Conservation (phyloP, 2,888 invertebrate genomes). For the Catonia carolina region DNA sequence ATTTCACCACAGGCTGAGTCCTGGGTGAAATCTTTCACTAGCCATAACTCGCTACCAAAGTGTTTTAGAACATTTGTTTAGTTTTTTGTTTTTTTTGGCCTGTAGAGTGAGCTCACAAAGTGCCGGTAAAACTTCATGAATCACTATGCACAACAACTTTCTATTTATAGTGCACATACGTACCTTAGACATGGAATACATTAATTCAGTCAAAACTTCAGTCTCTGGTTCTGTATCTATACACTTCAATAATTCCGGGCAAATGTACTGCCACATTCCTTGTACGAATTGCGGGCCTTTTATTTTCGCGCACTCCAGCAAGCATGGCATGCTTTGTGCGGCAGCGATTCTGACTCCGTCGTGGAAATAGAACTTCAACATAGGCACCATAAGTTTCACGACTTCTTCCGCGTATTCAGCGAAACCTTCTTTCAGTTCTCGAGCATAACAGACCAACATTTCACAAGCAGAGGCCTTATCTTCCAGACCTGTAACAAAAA, state of each 20-base stretch:
- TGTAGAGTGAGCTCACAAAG: too few species aligned
- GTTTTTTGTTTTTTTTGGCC: too few species aligned
- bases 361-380: slow-evolving; percentile 90
- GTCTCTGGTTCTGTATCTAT: slow-evolving; percentile 86
- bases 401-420: slow-evolving; percentile 69
- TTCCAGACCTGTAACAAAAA: slow-evolving; percentile 60
- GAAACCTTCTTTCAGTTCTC: slow-evolving; percentile 84
- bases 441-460: slow-evolving; percentile 92
- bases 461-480: slow-evolving; percentile 95
- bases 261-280: slow-evolving; percentile 83
- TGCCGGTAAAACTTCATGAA: too few species aligned
- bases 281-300: slow-evolving; percentile 60
- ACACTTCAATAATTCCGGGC: slow-evolving; percentile 79
- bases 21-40: too few species aligned
- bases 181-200: slow-evolving; percentile 44
- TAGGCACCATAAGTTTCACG: slow-evolving; percentile 76
- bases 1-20: too few species aligned
- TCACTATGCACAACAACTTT: too few species aligned
- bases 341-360: slow-evolving; percentile 90
- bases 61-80: too few species aligned
- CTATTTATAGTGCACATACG: too few species aligned
- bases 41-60: too few species aligned
- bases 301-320: slow-evolving; percentile 80
- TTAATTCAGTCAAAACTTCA: slow-evolving; percentile 75
- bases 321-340: slow-evolving; percentile 80